phyloP scores from a whole-genome alignment of 2,113 vertebrate genomes.

The Chlamydotis undulata region DNA sequence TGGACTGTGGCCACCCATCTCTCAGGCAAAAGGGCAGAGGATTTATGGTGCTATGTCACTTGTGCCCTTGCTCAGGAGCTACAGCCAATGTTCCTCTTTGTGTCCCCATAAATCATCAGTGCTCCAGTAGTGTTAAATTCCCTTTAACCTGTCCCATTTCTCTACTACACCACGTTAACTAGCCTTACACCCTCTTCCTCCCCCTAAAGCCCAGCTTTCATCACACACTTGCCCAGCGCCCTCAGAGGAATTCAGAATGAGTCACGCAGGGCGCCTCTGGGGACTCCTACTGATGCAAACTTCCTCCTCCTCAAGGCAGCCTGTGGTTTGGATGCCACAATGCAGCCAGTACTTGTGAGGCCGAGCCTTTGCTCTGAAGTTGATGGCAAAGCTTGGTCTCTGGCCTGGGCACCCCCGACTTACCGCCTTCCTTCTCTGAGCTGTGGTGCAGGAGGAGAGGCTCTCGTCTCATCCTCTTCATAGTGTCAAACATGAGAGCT shows the following conservation, averaged over 20 bases:
- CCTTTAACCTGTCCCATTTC: neutral
- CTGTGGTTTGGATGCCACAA: conserved; percentile 56
- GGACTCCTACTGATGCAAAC: conserved; percentile 68
- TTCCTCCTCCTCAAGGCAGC: conserved; percentile 60
- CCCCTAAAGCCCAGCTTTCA: conserved; percentile 30
- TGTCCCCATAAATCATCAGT: neutral
- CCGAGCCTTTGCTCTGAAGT: neutral
- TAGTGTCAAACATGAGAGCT: neutral
- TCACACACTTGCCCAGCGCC: conserved; percentile 45
- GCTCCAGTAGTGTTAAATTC: neutral
- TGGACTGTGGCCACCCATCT: neutral
- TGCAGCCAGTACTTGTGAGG: neutral
- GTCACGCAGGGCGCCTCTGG: conserved; percentile 6
- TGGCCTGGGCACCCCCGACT: neutral
- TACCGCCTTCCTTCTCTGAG: neutral
- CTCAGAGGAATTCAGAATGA: conserved; percentile 67
- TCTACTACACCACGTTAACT: neutral
- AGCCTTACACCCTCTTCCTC: neutral
- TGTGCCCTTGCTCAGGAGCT: neutral
- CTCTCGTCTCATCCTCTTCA: neutral
- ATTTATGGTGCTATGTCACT: neutral
- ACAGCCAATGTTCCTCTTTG: neutral
- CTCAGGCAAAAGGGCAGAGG: neutral
- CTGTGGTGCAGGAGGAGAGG: neutral
- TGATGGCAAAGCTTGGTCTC: neutral